These are phyloP conservation scores for Aldrovandia affinis DNA, from an alignment of 2,797 vertebrate genomes.

Conservation along the genomic window DNA sequence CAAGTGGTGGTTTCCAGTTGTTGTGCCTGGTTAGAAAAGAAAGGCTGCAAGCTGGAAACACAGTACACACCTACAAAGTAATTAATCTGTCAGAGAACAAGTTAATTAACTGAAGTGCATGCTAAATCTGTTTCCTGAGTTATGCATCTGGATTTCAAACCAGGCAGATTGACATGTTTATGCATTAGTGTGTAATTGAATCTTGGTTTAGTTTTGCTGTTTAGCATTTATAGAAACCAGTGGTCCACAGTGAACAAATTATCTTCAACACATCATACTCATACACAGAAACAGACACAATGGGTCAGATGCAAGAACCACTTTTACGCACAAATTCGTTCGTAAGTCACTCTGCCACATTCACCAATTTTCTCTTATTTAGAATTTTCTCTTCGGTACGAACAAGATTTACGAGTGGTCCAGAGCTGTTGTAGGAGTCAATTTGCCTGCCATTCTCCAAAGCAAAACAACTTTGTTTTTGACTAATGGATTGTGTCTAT, in stretches of 20 bases:
- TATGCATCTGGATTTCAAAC: conserved; percentile 18
- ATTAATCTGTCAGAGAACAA: conserved; percentile 50
- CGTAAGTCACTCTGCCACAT: no score
- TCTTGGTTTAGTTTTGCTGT: conserved; percentile 19
- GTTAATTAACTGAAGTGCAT: conserved; percentile 67
- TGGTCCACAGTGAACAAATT: neutral
- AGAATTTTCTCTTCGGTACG: no score
- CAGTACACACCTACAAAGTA: conserved; percentile 35
- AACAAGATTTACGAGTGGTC: no score
- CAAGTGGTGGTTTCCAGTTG: neutral
- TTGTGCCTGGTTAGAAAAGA: conserved; percentile 42
- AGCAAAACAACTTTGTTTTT: no score
- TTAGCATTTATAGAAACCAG: conserved; percentile 22
- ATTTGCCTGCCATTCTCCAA: no score
- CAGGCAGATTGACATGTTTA: conserved; percentile 23
- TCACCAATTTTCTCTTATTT: no score
- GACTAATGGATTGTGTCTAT: no score
- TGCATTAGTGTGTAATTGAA: conserved; percentile 10
- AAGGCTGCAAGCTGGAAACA: conserved; percentile 49
- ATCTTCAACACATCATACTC: neutral
- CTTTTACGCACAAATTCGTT: no score
- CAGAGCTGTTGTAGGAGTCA: no score
- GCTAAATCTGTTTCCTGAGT: conserved; percentile 40
- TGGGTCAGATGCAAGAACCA: neutral
- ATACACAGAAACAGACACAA: neutral